phyloP scores from a whole-genome alignment of 2,888 invertebrate genomes.

The Sesamia inferens region DNA sequence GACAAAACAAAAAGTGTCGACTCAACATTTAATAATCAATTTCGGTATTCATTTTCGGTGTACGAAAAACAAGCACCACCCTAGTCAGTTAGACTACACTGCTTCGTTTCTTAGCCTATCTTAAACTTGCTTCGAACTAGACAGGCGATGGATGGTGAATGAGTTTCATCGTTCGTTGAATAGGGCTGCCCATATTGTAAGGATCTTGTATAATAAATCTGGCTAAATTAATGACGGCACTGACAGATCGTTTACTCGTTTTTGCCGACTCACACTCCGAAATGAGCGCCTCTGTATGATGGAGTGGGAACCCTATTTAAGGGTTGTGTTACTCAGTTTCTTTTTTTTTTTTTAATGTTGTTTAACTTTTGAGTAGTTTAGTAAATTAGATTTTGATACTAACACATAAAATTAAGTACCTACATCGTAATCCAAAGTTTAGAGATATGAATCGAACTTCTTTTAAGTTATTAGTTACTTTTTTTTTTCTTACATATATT shows the following conservation, averaged over 20 bases:
- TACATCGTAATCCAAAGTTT: background rate
- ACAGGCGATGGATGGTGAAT: slow-evolving; percentile 66
- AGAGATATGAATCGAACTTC: background rate
- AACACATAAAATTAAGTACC: background rate
- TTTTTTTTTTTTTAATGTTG: slow-evolving; percentile 29
- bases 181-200: slow-evolving; percentile 72
- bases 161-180: slow-evolving; percentile 50
- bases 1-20: slow-evolving; percentile 82
- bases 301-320: slow-evolving; percentile 62
- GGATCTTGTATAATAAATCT: slow-evolving; percentile 85
- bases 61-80: slow-evolving; percentile 36
- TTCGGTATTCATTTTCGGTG: slow-evolving; percentile 65
- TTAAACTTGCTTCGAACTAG: slow-evolving; percentile 40
- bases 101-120: slow-evolving; percentile 35
- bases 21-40: slow-evolving; percentile 84
- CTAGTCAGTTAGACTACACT: slow-evolving; percentile 25
- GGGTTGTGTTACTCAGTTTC: slow-evolving; percentile 55
- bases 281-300: slow-evolving; percentile 77
- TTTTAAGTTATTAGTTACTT: too few species aligned
- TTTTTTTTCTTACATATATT: too few species aligned
- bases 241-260: slow-evolving; percentile 87
- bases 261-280: slow-evolving; percentile 82
- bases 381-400: slow-evolving; percentile 4
- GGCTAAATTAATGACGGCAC: slow-evolving; percentile 84
- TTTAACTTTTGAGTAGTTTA: slow-evolving; percentile 19